A percentile compares a stretch with the other conserved stretches of the same genome.
phyloP scores from a whole-genome alignment of 2,888 invertebrate species.

The Phengaris alcon region DNA sequence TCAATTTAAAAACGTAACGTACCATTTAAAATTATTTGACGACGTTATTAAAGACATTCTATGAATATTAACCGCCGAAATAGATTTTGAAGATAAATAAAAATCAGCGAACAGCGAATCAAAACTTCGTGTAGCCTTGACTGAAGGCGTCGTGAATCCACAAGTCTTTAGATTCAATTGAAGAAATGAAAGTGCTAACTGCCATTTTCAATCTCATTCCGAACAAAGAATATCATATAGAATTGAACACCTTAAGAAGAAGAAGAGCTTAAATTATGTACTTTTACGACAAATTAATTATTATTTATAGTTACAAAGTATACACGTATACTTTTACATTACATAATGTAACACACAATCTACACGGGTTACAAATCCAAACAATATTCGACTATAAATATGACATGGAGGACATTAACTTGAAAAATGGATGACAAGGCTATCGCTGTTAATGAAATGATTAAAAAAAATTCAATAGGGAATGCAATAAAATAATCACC shows the following conservation, averaged over 20 bases:
- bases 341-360: not conserved
- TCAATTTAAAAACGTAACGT: slow-evolving; percentile 59
- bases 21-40: slow-evolving; percentile 54
- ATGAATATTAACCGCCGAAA: slow-evolving; percentile 36
- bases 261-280: not conserved
- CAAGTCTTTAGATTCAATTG: not conserved
- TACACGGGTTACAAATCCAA: not conserved
- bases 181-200: not conserved
- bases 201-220: not conserved
- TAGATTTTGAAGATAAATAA: slow-evolving; percentile 4
- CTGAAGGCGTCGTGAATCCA: not conserved
- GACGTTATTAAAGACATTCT: slow-evolving; percentile 53
- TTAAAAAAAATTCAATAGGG: slow-evolving; percentile 54
- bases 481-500: slow-evolving; percentile 75
- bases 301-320: too few species aligned
- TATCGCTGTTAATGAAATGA: slow-evolving; percentile 10
- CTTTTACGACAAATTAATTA: not conserved
- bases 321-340: too few species aligned
- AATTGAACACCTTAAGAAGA: not conserved
- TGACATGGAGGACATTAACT: slow-evolving; percentile 6
- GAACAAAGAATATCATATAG: not conserved
- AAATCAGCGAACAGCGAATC: slow-evolving; percentile 41
- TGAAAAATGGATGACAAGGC: not conserved
- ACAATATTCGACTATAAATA: slow-evolving; percentile 7
- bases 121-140: slow-evolving; percentile 17